phyloP scores from a whole-genome alignment of 2,888 invertebrate genomes.

The Anoncus sp. region DNA sequence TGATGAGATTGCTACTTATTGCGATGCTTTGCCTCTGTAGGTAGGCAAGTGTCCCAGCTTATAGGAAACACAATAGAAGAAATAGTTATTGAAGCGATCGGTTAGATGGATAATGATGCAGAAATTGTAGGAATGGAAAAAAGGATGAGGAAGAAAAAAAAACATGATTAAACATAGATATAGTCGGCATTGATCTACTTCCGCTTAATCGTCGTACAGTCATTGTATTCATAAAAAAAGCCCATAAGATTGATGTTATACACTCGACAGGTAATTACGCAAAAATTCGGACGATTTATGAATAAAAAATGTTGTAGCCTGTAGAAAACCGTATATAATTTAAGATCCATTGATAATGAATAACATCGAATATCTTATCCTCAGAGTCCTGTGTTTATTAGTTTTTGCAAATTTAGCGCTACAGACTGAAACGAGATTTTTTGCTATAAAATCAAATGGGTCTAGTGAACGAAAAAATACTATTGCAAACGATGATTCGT shows the following conservation, averaged over 20 bases:
- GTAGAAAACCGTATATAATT: conserved; percentile 1
- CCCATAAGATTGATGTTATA: conserved; percentile 23
- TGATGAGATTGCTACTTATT: not conserved
- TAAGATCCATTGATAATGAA: conserved; percentile 4
- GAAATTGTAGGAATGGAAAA: conserved; percentile 11
- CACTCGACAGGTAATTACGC: conserved; percentile 36
- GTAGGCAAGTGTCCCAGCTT: not conserved
- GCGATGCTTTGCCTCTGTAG: not conserved
- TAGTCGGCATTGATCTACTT: conserved; percentile 33
- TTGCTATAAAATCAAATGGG: not conserved
- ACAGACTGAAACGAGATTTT: conserved; percentile 32
- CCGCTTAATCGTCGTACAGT: conserved; percentile 29
- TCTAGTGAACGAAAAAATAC: conserved; percentile 6
- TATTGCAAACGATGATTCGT: conserved; percentile 60
- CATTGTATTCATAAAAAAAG: conserved; percentile 29
- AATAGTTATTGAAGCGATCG: not conserved
- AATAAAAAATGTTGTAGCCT: not conserved
- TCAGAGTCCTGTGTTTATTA: too few relatives aligned
- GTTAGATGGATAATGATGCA: not conserved
- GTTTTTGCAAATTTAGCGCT: conserved; percentile 13
- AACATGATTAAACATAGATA: conserved; percentile 3
- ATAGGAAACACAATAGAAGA: not conserved
- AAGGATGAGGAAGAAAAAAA: conserved; percentile 6
- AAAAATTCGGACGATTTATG: conserved; percentile 25
- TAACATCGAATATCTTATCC: not conserved